A percentile compares a stretch with the other conserved stretches of the same genome.
phyloP scores from a whole-genome alignment of 2,113 vertebrate species.

The Pseudorasbora parva region DNA sequence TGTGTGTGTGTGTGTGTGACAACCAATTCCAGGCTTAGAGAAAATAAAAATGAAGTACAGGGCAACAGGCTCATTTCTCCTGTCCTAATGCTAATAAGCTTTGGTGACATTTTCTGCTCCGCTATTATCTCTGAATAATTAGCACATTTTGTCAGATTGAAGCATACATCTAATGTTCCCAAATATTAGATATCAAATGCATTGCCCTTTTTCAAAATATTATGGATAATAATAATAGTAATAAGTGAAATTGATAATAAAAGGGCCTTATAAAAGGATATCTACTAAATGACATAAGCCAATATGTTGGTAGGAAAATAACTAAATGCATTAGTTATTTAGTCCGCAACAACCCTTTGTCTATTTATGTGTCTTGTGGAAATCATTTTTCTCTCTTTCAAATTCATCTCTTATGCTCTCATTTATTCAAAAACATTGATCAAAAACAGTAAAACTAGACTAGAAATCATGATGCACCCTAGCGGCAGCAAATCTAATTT shows the following conservation, averaged over 20 bases:
- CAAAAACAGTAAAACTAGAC: no score
- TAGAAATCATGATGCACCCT: no score
- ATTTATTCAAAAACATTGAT: no score
- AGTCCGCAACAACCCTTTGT: background rate
- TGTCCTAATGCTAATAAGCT: constrained; percentile 28
- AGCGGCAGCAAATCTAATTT: no score
- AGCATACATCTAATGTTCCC: constrained; percentile 12
- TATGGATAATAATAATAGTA: no score
- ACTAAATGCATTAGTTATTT: background rate
- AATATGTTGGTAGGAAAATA: background rate
- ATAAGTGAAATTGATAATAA: background rate
- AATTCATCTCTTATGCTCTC: no score
- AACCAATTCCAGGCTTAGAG: background rate
- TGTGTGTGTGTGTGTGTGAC: constrained; percentile 2
- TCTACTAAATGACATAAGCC: background rate
- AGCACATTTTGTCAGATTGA: constrained; percentile 14
- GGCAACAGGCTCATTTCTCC: constrained; percentile 10
- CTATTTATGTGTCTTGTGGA: background rate
- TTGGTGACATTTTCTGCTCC: constrained; percentile 26
- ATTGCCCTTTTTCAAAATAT: constrained; percentile 7
- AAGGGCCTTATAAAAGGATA: background rate
- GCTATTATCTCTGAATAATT: constrained; percentile 36
- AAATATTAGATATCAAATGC: background rate
- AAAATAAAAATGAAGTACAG: constrained; percentile 11
- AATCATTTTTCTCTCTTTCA: no score